Evolutionary conservation across 2,888 invertebrate genomes (phyloP).

Genomic region (Erpobdella octoculata): DNA sequence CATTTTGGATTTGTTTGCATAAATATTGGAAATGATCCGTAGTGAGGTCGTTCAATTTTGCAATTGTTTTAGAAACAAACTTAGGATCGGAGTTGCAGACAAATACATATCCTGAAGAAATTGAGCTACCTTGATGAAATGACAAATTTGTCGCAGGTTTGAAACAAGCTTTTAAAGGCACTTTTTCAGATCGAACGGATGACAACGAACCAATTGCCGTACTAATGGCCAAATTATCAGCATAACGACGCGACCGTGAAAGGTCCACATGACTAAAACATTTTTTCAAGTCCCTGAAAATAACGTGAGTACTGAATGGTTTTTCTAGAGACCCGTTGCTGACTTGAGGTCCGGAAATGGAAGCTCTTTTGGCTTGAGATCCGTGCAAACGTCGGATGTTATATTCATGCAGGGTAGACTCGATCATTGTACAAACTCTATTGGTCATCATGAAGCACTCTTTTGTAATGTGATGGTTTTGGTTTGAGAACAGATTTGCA

Average conservation of each 20-base stretch:
- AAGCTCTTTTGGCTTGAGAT: neutral
- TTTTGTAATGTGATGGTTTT: neutral
- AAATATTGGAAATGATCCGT: conserved; percentile 9
- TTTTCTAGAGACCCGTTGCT: neutral
- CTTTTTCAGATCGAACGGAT: too few relatives aligned
- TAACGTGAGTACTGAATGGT: too few relatives aligned
- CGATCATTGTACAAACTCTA: neutral
- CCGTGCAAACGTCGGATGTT: neutral
- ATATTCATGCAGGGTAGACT: neutral
- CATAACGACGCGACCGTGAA: too few relatives aligned
- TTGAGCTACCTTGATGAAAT: neutral
- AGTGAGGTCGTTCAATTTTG: conserved; percentile 1
- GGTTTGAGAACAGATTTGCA: neutral
- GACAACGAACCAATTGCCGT: too few relatives aligned
- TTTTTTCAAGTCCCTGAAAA: too few relatives aligned
- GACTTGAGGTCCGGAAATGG: neutral
- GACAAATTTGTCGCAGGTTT: neutral
- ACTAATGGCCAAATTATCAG: too few relatives aligned
- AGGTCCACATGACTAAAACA: too few relatives aligned
- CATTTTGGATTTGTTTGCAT: neutral
- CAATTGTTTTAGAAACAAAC: conserved; percentile 6
- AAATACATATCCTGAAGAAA: neutral
- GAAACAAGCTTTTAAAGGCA: neutral
- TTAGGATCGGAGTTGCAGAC: neutral
- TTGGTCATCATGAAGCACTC: neutral